Evolutionary conservation across 2,113 vertebrate species (phyloP), one percentile per base, ranked within the genome.

Genomic region (Zapornia atra): DNA sequence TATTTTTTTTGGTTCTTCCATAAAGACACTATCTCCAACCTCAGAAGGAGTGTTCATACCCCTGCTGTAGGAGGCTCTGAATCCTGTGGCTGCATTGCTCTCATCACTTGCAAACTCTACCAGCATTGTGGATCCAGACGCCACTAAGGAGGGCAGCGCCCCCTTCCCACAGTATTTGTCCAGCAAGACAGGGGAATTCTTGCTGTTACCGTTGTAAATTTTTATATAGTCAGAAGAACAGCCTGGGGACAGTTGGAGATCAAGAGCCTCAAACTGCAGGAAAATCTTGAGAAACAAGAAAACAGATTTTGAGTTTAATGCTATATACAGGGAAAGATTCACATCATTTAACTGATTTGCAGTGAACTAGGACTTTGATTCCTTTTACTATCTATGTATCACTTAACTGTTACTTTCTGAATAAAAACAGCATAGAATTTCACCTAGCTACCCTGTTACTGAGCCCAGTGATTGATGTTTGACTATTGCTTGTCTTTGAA

Each of bases 201-300:
- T 96, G 82, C 91, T 97, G 95, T 92, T 96, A 38, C 97, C 97
- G 0, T 97, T 94, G 86, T 96, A 98, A 79, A 98, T 87, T 84
- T 95, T 95, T 63, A 98, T 66, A 12, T 97, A 98, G 81, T 98
- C 97, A 70, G 96, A 94, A 46, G 94, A 80, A 89, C 97, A 98
- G 42, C 60, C 85, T 57, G 91, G 28, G 28, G 97, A 96, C 5
- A 5, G 10, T 14, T 97, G 97, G 25, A 98, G 90, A 92, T 97
- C 93, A 81, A 98, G 96, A 59, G 88, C 59, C 13, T 94, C 85
- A 95, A 98, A 98, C 71, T 95, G 96, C 83, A 98, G 76, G 54
- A 96, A 96, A 64, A 97, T 84, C 97, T 98, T 38, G 40, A 93
- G 63, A 59, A 94, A 92, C 13, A 81, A 91, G 54, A 87, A 77